A percentile compares a stretch with the other conserved stretches of the same genome.
Evolutionary conservation across 2,888 invertebrate genomes (phyloP).

Genomic region (Chouioia cunea): DNA sequence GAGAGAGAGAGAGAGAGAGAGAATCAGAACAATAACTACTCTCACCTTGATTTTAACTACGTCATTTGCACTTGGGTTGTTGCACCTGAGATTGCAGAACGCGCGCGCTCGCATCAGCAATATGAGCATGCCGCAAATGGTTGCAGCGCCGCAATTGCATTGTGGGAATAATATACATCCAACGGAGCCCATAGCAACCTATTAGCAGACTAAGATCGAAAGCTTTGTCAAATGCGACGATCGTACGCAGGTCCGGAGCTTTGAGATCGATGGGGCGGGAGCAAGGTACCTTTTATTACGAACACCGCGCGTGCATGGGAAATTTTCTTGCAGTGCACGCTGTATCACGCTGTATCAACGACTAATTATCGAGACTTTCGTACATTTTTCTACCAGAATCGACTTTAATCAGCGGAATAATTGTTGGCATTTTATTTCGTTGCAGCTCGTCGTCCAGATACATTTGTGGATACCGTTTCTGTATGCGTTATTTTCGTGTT

Average conservation of each 20-base stretch:
- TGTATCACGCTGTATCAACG: constrained; percentile 14
- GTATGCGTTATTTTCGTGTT: no score
- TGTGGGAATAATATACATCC: no score
- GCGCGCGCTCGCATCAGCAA: constrained; percentile 60
- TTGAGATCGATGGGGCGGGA: no score
- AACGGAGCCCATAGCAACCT: no score
- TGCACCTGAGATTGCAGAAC: constrained; percentile 44
- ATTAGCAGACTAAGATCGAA: no score
- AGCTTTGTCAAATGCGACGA: no score
- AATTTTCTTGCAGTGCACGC: constrained; percentile 2
- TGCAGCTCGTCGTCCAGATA: constrained; percentile 45
- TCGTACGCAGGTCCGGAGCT: no score
- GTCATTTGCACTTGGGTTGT: background rate
- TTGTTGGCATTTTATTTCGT: constrained; percentile 33
- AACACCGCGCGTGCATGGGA: background rate
- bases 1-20: no score
- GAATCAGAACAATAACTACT: constrained; percentile 8
- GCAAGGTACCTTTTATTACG: no score
- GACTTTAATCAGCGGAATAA: constrained; percentile 2
- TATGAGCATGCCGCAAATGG: constrained; percentile 55
- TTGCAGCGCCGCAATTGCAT: constrained; percentile 60
- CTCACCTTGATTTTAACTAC: constrained; percentile 35
- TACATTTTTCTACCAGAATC: no score
- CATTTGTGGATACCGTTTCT: no score
- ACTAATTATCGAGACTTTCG: no score